A percentile compares a stretch with the other conserved stretches of the same genome.
Evolutionary conservation across 2,888 invertebrate species (phyloP).

Genomic region (Callyntrura guangdongensis): DNA sequence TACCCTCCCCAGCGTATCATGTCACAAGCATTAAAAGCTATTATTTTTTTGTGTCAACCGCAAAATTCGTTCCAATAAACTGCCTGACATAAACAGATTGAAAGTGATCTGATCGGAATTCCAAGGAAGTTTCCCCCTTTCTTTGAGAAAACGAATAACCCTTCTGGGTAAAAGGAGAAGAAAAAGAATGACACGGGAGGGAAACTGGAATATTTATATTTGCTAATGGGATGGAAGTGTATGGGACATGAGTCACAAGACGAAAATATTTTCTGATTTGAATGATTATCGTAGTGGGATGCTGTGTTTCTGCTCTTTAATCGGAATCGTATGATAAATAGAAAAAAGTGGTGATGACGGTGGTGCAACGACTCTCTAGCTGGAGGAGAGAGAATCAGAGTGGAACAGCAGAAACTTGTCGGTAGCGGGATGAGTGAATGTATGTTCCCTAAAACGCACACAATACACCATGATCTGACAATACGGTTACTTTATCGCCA

Average conservation of each 20-base stretch:
- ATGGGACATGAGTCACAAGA: background rate
- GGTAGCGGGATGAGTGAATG: no score
- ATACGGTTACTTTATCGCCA: conserved; percentile 62
- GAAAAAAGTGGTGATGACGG: no score
- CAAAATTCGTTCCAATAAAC: conserved; percentile 74
- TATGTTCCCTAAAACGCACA: no score
- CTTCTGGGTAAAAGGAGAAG: conserved; percentile 25
- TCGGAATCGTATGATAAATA: no score
- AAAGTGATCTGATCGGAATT: conserved; percentile 73
- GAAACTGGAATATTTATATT: conserved; percentile 1
- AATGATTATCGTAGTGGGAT: background rate
- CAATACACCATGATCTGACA: no score
- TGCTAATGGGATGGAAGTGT: no score
- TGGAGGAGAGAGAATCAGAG: no score
- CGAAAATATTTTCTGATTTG: background rate
- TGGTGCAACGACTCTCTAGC: no score
- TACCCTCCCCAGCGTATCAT: conserved; percentile 55
- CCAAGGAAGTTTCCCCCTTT: conserved; percentile 49
- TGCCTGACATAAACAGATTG: conserved; percentile 76
- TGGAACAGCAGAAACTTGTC: no score
- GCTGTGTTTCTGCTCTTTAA: background rate
- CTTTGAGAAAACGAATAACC: background rate
- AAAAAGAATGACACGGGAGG: background rate
- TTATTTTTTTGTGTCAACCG: conserved; percentile 74
- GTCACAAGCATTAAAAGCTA: conserved; percentile 71